Conservation (phyloP, 2,888 invertebrate species). For the Stenodera caucasica region DNA sequence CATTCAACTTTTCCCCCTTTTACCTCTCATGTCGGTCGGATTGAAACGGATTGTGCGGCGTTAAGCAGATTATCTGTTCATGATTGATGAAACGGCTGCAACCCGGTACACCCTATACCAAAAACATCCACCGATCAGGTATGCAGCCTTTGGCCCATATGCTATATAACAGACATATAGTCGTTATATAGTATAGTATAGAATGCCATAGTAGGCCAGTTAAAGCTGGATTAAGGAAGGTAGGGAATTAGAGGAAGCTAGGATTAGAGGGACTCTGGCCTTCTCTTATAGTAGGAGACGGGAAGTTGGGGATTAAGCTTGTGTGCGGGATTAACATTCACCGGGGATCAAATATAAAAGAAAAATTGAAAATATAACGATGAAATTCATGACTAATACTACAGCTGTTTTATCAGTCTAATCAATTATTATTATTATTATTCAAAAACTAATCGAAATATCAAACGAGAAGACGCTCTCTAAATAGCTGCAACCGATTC, state of each 20-base stretch:
- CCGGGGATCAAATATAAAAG: slow-evolving; percentile 52
- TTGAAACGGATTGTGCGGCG: slow-evolving; percentile 58
- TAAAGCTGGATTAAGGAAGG: slow-evolving; percentile 58
- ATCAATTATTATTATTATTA: too few species aligned
- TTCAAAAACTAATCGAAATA: not conserved
- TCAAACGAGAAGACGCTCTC: not conserved
- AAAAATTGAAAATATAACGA: slow-evolving; percentile 47
- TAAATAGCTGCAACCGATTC: not conserved
- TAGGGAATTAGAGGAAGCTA: slow-evolving; percentile 57
- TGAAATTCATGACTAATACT: slow-evolving; percentile 28
- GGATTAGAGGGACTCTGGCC: slow-evolving; percentile 55
- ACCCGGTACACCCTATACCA: slow-evolving; percentile 49
- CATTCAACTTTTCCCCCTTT: slow-evolving; percentile 31
- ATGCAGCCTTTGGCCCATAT: slow-evolving; percentile 41
- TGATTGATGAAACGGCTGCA: slow-evolving; percentile 63
- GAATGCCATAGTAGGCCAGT: slow-evolving; percentile 50
- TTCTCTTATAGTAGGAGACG: slow-evolving; percentile 51
- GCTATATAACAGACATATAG: slow-evolving; percentile 41
- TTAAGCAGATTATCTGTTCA: slow-evolving; percentile 67
- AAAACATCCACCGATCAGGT: slow-evolving; percentile 50
- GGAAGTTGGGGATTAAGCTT: slow-evolving; percentile 54
- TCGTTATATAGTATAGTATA: slow-evolving; percentile 44
- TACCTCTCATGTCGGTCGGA: slow-evolving; percentile 44
- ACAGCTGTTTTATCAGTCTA: not conserved
- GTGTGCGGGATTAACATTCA: slow-evolving; percentile 54